phyloP scores from a whole-genome alignment of 2,888 invertebrate species.

The Molanna angustata region DNA sequence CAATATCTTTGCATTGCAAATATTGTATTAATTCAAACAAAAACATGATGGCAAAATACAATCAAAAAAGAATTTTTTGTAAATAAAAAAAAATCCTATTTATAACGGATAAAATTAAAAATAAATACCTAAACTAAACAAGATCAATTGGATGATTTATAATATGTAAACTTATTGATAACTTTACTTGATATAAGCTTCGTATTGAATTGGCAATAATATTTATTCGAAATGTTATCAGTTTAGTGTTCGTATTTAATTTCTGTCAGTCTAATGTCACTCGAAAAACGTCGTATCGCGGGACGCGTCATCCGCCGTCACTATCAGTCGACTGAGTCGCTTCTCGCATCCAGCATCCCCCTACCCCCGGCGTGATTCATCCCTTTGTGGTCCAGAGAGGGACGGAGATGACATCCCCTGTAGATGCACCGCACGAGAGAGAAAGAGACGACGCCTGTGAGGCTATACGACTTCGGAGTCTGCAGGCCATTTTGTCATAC shows the following conservation, averaged over 20 bases:
- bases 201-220: too few relatives aligned
- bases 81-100: too few relatives aligned
- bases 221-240: too few relatives aligned
- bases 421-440: conserved; percentile 34
- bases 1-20: too few relatives aligned
- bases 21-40: too few relatives aligned
- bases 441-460: conserved; percentile 48
- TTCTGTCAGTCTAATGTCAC: conserved; percentile 1
- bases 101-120: too few relatives aligned
- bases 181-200: too few relatives aligned
- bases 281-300: not conserved
- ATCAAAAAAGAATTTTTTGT: too few relatives aligned
- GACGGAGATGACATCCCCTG: conserved; percentile 27
- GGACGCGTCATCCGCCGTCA: conserved; percentile 39
- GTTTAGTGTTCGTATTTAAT: not conserved
- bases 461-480: conserved; percentile 43
- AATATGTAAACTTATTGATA: too few relatives aligned
- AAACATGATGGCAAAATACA: too few relatives aligned
- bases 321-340: conserved; percentile 53
- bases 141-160: too few relatives aligned
- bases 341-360: conserved; percentile 42
- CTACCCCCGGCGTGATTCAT: conserved; percentile 44
- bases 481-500: conserved; percentile 63
- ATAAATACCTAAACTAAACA: too few relatives aligned
- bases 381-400: conserved; percentile 44